phyloP scores from a whole-genome alignment of 2,888 invertebrate genomes.

The Oligia strigilis region DNA sequence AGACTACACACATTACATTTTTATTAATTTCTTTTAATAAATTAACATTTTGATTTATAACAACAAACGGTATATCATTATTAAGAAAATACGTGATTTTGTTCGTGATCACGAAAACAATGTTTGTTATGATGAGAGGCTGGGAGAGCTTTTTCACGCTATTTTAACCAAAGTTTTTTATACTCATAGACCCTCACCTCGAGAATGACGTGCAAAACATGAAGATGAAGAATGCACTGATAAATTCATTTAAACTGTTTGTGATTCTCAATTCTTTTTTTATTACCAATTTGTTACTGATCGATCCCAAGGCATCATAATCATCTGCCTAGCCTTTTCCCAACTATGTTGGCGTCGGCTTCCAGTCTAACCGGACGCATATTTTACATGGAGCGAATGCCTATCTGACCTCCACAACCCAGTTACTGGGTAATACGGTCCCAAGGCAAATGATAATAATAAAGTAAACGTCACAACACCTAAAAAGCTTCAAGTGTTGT shows the following conservation, averaged over 20 bases:
- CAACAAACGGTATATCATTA: too few relatives aligned
- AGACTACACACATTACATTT: too few relatives aligned
- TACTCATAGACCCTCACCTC: neutral
- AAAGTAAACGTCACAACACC: neutral
- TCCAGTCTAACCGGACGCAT: too few relatives aligned
- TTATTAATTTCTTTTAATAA: too few relatives aligned
- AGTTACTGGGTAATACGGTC: too few relatives aligned
- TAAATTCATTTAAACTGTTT: neutral
- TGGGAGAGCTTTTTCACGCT: neutral
- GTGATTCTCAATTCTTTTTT: neutral
- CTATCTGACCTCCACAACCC: too few relatives aligned
- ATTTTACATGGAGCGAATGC: too few relatives aligned
- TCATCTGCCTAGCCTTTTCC: too few relatives aligned
- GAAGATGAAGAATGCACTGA: neutral
- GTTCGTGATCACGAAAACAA: slow-evolving; percentile 9
- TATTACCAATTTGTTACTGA: neutral
- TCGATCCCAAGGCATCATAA: neutral
- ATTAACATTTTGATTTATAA: too few relatives aligned
- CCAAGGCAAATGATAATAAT: too few relatives aligned
- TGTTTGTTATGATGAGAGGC: neutral
- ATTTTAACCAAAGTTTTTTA: too few relatives aligned
- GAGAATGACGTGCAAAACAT: neutral
- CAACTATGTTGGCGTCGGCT: too few relatives aligned
- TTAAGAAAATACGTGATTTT: neutral
- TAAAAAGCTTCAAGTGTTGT: neutral